These are phyloP conservation scores for Deroptyus accipitrinus DNA, from an alignment of 2,113 vertebrate genomes.

Conservation along the genomic window DNA sequence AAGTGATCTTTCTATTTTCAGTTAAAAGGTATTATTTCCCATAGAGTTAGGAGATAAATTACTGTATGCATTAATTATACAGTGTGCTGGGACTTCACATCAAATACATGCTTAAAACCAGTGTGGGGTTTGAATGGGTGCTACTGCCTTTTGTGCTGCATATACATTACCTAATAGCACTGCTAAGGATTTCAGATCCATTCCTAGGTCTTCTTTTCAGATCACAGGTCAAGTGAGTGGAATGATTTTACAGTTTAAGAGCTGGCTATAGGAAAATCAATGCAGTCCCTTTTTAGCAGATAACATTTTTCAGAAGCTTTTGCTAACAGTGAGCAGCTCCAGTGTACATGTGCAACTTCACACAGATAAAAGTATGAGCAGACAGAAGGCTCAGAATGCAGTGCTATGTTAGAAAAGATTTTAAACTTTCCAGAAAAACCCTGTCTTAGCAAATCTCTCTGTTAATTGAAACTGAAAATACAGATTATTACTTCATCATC, in stretches of 20 bases:
- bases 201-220: not conserved
- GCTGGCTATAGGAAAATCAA: not conserved
- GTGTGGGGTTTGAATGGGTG: not conserved
- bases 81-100: not conserved
- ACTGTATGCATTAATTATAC: not conserved
- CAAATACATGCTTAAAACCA: not conserved
- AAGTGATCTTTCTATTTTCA: not conserved
- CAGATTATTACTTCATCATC: not conserved
- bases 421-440: not conserved
- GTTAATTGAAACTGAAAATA: constrained; percentile 30
- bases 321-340: not conserved
- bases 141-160: not conserved
- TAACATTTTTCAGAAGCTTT: not conserved
- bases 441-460: not conserved
- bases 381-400: not conserved
- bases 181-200: not conserved
- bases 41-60: not conserved
- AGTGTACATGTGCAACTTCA: not conserved
- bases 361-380: rapidly evolving
- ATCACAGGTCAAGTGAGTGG: not conserved
- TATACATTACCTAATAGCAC: not conserved
- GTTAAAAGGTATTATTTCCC: not conserved
- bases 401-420: not conserved
- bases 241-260: not conserved
- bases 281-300: not conserved